Evolutionary conservation across 2,797 vertebrate genomes (phyloP).

Genomic region (Schizopygopsis malacanthus): DNA sequence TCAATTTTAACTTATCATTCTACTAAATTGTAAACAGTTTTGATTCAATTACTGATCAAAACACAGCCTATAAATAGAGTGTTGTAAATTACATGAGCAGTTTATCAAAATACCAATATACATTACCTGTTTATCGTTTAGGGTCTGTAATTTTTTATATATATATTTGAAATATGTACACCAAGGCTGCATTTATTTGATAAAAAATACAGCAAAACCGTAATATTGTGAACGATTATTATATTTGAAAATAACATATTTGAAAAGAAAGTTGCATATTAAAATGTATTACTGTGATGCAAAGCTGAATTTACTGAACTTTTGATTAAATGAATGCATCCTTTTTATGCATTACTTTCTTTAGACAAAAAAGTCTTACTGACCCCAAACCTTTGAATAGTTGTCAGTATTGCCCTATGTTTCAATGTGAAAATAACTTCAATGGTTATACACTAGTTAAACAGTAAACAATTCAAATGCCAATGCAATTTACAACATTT

Average conservation of each 20-base stretch:
- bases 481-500: constrained; percentile 29
- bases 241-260: neutral
- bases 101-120: neutral
- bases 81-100: neutral
- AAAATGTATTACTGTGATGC: neutral
- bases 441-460: neutral
- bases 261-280: neutral
- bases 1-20: neutral
- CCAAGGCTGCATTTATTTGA: neutral
- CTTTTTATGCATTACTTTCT: neutral
- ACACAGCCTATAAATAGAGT: neutral
- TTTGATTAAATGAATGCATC: neutral
- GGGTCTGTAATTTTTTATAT: neutral
- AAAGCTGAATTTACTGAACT: neutral
- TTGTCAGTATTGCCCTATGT: neutral
- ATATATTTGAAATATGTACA: neutral
- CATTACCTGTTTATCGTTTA: neutral
- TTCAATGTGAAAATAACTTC: neutral
- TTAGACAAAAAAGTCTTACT: neutral
- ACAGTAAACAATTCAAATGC: constrained; percentile 2
- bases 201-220: neutral
- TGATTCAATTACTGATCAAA: neutral
- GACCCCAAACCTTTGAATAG: neutral
- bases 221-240: neutral
- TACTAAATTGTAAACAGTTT: neutral